Percentiles rank a stretch among this genome's conserved stretches.
Evolutionary conservation across 2,797 vertebrate genomes (phyloP).

Genomic region (Bradypus variegatus): DNA sequence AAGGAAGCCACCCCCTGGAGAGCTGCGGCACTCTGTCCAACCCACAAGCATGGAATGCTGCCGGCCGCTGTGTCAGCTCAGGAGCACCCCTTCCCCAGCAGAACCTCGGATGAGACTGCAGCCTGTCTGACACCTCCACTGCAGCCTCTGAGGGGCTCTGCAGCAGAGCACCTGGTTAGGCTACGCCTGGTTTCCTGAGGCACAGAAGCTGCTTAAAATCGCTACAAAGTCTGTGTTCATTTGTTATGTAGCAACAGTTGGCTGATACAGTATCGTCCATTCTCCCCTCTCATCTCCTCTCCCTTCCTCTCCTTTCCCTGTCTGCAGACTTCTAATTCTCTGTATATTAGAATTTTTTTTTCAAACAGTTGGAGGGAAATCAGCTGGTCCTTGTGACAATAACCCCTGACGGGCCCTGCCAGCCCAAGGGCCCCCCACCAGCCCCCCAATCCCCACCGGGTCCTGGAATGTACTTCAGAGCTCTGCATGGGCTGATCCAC

Average conservation of each 20-base stretch:
- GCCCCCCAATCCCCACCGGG: background rate
- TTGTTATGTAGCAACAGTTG: background rate
- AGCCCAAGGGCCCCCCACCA: background rate
- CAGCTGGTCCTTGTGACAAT: background rate
- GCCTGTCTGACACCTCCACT: background rate
- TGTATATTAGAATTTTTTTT: background rate
- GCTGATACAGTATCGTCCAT: background rate
- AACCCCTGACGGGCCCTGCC: background rate
- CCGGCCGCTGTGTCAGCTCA: background rate
- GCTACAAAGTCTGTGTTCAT: background rate
- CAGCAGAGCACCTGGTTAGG: background rate
- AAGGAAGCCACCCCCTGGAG: background rate
- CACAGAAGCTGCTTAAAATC: background rate
- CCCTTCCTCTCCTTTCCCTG: background rate
- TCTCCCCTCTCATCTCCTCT: too few relatives aligned
- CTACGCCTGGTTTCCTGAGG: background rate
- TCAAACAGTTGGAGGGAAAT: background rate
- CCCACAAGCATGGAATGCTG: background rate
- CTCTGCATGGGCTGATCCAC: background rate
- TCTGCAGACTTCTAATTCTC: background rate
- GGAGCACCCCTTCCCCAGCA: background rate
- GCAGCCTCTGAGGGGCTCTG: background rate
- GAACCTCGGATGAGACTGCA: background rate
- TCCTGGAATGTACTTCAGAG: background rate
- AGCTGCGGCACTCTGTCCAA: background rate